Conservation (phyloP, 2,888 invertebrate species). For the Cosmia pyralina region DNA sequence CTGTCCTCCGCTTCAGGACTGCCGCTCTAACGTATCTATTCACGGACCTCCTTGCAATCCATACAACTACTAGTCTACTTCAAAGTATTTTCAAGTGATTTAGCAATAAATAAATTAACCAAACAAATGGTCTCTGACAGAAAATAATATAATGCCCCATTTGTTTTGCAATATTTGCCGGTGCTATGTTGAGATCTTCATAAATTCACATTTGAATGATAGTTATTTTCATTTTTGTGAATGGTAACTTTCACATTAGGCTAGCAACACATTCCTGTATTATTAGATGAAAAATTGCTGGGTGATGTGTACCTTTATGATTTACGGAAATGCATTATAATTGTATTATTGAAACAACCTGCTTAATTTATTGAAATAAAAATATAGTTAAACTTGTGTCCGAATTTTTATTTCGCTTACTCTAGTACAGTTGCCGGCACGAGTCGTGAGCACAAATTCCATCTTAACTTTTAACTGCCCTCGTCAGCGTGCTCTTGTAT, state of each 20-base stretch:
- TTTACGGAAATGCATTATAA: constrained; percentile 72
- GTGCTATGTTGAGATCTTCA: constrained; percentile 52
- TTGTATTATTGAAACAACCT: constrained; percentile 79
- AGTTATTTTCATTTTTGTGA: constrained; percentile 48
- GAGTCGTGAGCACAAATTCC: too few relatives aligned
- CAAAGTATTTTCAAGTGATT: constrained; percentile 35
- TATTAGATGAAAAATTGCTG: constrained; percentile 69
- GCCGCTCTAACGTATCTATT: constrained; percentile 7
- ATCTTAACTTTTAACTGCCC: too few relatives aligned
- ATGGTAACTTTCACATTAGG: constrained; percentile 62
- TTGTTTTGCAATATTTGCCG: constrained; percentile 47
- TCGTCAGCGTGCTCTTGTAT: too few relatives aligned
- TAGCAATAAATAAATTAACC: constrained; percentile 27
- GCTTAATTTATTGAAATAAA: constrained; percentile 88
- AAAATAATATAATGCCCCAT: constrained; percentile 25
- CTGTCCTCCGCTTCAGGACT: constrained; percentile 15
- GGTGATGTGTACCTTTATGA: constrained; percentile 65
- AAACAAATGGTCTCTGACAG: constrained; percentile 16
- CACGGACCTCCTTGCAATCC: constrained; percentile 23
- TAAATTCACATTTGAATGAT: constrained; percentile 46
- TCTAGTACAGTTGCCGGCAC: too few relatives aligned
- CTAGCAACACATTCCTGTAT: constrained; percentile 77
- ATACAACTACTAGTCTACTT: constrained; percentile 46
- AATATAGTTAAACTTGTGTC: constrained; percentile 77
- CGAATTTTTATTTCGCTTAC: constrained; percentile 48